Conservation (phyloP, 2,797 vertebrate species). For the Cossypha heuglini region DNA sequence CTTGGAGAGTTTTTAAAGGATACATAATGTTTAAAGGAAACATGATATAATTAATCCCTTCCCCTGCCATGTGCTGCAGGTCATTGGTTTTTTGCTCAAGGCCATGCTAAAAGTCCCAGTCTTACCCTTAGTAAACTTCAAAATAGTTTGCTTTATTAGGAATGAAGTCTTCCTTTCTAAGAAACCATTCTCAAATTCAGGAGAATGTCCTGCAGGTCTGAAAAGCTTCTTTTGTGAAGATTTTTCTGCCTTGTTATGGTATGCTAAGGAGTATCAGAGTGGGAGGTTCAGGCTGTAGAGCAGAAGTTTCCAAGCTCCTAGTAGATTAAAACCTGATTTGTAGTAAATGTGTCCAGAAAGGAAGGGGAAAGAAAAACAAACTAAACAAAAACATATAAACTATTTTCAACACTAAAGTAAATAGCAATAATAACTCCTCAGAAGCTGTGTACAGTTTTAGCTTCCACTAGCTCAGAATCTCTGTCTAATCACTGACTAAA, state of each 20-base stretch:
- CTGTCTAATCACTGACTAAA: neutral
- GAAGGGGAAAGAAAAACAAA: neutral
- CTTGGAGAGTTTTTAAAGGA: neutral
- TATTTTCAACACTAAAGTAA: neutral
- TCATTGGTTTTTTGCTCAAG: neutral
- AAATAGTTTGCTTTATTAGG: neutral
- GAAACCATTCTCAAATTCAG: neutral
- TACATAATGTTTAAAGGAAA: neutral
- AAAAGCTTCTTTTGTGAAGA: neutral
- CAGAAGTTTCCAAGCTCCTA: neutral
- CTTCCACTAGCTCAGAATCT: neutral
- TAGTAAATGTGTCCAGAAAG: neutral
- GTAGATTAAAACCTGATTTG: neutral
- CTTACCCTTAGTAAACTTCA: neutral
- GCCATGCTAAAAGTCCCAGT: neutral
- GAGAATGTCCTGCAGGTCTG: neutral
- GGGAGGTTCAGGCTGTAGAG: neutral
- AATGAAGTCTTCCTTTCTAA: neutral
- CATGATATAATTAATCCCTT: neutral
- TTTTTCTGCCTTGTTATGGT: neutral
- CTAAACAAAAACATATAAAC: neutral
- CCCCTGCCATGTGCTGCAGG: neutral
- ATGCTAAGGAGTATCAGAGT: neutral
- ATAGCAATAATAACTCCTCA: neutral
- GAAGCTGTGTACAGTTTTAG: neutral